Base-by-base conservation (phyloP, 2,113 vertebrate genomes). In the Ctenomys sociabilis region DNA sequence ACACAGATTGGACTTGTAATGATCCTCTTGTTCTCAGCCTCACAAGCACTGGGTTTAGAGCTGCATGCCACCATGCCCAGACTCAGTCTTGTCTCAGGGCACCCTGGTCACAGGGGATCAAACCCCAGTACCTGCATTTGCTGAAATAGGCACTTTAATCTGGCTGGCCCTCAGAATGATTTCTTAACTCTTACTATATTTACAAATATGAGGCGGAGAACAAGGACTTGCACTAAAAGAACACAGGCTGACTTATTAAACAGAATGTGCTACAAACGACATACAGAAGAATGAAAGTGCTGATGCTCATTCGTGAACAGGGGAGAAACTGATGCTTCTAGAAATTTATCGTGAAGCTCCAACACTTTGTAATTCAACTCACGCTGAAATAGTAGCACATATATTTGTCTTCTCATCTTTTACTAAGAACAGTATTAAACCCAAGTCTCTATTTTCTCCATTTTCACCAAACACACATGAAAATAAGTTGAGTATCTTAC, bases 351-450 rank as follows among this genome's bases (percentile, higher is more conserved):
- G 45, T 61, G 75, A 87, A 22, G 26, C 68, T 81, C 26, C 90
- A 30, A 63, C 64, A 81, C 81, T 84, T 93, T 83, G 63, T 81
- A 91, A 90, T 57, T 95, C 43, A 96, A 81, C 73, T 81, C 81
- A 30, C 7, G 10, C 43, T 89, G 63, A 95, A 95, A 85, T 40
- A 86, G 88, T 66, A 90, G 77, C 52, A 90, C 4, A 77, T 78
- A 45, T n/a, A 37, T 45, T 26, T 77, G n/a, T 77, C 40, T 26
- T 13, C 12, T 45, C 43, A 45, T 85, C 66, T 66, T 37, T 26
- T 66, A 70, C 4, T 52, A 85, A 73, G 22, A 49, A 78, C 45
- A 85, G 52, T 40, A 70, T 59, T 85, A 81, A 57, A 78, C 63
- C 28, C 17, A 85, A 94, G 77, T 35, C 61, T 96, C 66, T 92